Evolutionary conservation across 2,797 vertebrate genomes (phyloP), one percentile per base, ranked within the genome.

Genomic region (Parambassis ranga): DNA sequence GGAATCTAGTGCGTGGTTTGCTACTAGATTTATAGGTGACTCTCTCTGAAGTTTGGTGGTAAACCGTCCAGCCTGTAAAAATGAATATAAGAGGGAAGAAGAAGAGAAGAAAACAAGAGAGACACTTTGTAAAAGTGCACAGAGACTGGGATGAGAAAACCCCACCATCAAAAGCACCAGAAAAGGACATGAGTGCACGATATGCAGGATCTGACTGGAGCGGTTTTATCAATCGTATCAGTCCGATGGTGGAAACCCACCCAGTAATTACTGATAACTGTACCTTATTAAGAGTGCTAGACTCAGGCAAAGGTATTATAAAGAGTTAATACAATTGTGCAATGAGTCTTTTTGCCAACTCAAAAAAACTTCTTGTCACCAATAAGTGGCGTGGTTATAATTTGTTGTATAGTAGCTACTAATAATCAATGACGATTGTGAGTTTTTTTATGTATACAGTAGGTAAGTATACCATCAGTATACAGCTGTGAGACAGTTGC

Each of bases 1-100:
- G 96, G 97, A 99, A 99, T 98, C 98, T 95, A 95, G 98, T 94
- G 92, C 97, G 97, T 91, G 97, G 96, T 98, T 99, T 99, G 96
- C 96, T 97, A 95, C 95, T 98, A 96, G 96, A 97, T 94, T 99
- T 98, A 97, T 97, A 95, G 94, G 96, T 94, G 94, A 97, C 95
- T 95, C 95, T 97, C 94, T 98, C 97, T 94, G 97, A 94, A 84
- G 97, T 95, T 94, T 96, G 96, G 92, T 95, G 96, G 95, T 93
- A 97, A 93, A 96, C 95, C 93, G 96, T 97, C 97, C 97, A 99
- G 92, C 97, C 98, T 99, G 95, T 88, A 70, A 85, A 89, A 83
- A 84, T 84, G 73, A 91, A 87, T 88, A 90, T 87, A 90, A 95
- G 94, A 95, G 95, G 96, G 94, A 88, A 91, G 85, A 91, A 91